A percentile compares a stretch with the other conserved stretches of the same genome.
These are phyloP conservation scores for Andrena cerasifolii DNA, from an alignment of 1,140 invertebrate genomes.

Conservation along the genomic window DNA sequence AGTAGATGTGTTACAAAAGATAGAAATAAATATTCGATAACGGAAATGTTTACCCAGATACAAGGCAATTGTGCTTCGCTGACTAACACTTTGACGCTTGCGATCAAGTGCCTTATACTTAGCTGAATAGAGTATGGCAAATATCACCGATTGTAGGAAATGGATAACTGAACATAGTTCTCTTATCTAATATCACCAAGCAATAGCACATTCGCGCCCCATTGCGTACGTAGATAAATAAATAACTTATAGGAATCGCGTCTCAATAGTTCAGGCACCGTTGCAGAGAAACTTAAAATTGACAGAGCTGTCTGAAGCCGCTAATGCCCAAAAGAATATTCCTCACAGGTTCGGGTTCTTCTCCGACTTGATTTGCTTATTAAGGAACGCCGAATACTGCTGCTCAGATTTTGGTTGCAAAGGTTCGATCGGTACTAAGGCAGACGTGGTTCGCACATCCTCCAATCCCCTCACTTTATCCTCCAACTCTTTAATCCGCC, in stretches of 20 bases:
- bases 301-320: background rate
- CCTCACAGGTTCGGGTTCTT: conserved; percentile 4
- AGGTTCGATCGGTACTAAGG: background rate
- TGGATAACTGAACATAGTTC: background rate
- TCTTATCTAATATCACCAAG: background rate
- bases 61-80: background rate
- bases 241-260: conserved; percentile 10
- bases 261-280: background rate
- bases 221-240: background rate
- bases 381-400: background rate
- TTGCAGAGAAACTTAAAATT: background rate
- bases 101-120: background rate
- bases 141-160: background rate
- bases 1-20: background rate
- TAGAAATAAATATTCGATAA: background rate
- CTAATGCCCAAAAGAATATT: conserved; percentile 1
- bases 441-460: background rate
- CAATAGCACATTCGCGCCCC: background rate
- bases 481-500: conserved; percentile 66
- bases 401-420: background rate
- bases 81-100: too few species aligned
- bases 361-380: conserved; percentile 1
- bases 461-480: conserved; percentile 60
- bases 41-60: background rate
- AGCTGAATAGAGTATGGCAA: background rate